Percentiles rank a stretch among this genome's conserved stretches.
phyloP scores from a whole-genome alignment of 92 coral and sea anemone species.

The Heteractis magnifica region DNA sequence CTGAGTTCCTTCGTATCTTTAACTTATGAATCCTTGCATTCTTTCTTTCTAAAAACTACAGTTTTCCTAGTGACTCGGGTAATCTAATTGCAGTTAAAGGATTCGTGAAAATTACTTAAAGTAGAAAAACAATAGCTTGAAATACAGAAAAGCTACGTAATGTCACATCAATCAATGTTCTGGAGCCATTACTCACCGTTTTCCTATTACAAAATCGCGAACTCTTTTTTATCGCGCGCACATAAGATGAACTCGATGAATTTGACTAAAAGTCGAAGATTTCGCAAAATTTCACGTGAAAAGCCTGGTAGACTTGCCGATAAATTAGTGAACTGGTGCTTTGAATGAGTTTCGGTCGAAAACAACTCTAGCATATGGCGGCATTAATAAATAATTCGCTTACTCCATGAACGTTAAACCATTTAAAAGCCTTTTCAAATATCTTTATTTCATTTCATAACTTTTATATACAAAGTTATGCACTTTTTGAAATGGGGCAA shows the following conservation, averaged over 20 bases:
- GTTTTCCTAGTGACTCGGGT: background rate
- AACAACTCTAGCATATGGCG: slow-evolving; percentile 69
- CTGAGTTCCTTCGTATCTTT: background rate
- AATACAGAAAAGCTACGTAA: slow-evolving; percentile 27
- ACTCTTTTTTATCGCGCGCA: slow-evolving; percentile 9
- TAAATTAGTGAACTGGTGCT: slow-evolving; percentile 31
- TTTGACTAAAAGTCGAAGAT: background rate
- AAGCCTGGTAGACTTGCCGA: slow-evolving; percentile 9
- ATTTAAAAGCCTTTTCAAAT: slow-evolving; percentile 42
- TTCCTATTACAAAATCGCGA: background rate
- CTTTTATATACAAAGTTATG: slow-evolving; percentile 72
- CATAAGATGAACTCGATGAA: background rate
- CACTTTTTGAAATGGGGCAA: slow-evolving; percentile 20
- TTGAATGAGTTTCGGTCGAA: slow-evolving; percentile 55
- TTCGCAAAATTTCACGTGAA: background rate
- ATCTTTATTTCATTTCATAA: slow-evolving; percentile 60
- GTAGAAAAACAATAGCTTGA: background rate
- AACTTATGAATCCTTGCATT: background rate
- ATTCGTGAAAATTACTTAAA: background rate
- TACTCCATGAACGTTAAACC: slow-evolving; percentile 54
- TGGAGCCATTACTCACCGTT: slow-evolving; percentile 19
- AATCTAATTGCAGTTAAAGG: background rate
- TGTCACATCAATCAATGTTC: slow-evolving; percentile 1
- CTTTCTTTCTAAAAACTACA: background rate
- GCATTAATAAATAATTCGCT: slow-evolving; percentile 73